phyloP scores from a whole-genome alignment of 1,140 invertebrate species.

The Drosophila lacertosa region DNA sequence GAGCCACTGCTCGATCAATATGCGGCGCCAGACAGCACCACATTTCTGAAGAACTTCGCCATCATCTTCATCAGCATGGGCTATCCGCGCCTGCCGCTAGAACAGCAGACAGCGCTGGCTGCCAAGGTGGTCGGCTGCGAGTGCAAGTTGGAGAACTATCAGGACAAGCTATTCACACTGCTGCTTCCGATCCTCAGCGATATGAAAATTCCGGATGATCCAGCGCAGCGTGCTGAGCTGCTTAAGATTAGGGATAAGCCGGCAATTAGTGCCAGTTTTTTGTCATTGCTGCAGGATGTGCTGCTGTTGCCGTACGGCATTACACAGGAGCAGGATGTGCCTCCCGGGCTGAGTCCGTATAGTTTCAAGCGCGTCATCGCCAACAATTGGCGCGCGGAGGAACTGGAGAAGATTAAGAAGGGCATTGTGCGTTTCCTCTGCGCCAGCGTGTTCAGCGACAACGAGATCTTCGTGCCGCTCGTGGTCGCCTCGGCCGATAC shows the following conservation, averaged over 20 bases:
- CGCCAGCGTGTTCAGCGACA: slow-evolving; percentile 90
- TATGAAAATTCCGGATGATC: slow-evolving; percentile 88
- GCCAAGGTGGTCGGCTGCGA: slow-evolving; percentile 91
- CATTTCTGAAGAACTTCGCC: slow-evolving; percentile 92
- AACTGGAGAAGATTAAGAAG: slow-evolving; percentile 92
- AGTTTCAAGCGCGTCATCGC: slow-evolving; percentile 92
- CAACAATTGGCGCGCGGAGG: slow-evolving; percentile 90
- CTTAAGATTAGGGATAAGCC: slow-evolving; percentile 86
- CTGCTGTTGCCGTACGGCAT: slow-evolving; percentile 90
- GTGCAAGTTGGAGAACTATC: slow-evolving; percentile 92
- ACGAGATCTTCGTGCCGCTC: slow-evolving; percentile 90
- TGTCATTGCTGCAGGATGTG: slow-evolving; percentile 92
- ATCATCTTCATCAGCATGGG: slow-evolving; percentile 97
- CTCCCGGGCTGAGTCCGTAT: slow-evolving; percentile 91
- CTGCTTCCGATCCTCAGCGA: slow-evolving; percentile 92
- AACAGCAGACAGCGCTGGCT: slow-evolving; percentile 90
- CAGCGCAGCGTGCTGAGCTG: slow-evolving; percentile 86
- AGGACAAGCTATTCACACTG: slow-evolving; percentile 92
- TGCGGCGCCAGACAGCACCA: slow-evolving; percentile 84
- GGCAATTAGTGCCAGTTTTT: slow-evolving; percentile 86
- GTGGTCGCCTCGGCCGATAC: slow-evolving; percentile 95
- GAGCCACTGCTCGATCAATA: slow-evolving; percentile 92
- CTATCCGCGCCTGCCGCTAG: slow-evolving; percentile 90
- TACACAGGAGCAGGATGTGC: slow-evolving; percentile 85
- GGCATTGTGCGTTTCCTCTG: slow-evolving; percentile 93